A percentile compares a stretch with the other conserved stretches of the same genome.
Conservation (phyloP, 2,113 vertebrate genomes). For the Eretmochelys imbricata region DNA sequence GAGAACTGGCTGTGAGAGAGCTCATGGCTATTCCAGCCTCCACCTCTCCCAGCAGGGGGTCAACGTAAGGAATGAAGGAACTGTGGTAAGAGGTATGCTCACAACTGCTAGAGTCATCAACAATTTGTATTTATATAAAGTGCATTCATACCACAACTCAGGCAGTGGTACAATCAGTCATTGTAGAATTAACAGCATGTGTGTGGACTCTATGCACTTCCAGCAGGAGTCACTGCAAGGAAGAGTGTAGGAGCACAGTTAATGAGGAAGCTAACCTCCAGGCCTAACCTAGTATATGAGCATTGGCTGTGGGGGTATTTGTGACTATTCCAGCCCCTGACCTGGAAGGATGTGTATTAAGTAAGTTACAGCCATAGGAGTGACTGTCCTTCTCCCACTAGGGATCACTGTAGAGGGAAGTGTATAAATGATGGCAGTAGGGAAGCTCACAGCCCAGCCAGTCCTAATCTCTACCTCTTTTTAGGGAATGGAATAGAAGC, state of each 20-base stretch:
- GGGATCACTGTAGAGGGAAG: background rate
- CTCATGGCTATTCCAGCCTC: background rate
- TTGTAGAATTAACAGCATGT: background rate
- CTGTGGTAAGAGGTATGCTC: background rate
- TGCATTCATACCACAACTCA: background rate
- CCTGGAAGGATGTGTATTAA: rapidly evolving
- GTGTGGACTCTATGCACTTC: background rate
- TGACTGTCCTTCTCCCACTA: background rate
- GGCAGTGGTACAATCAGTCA: background rate
- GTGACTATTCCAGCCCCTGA: background rate
- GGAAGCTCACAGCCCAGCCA: background rate
- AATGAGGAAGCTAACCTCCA: background rate
- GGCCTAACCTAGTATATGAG: background rate
- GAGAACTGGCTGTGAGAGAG: no score
- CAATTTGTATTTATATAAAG: background rate
- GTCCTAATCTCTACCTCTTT: background rate
- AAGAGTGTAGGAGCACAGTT: background rate
- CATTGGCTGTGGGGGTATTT: background rate
- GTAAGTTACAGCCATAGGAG: background rate
- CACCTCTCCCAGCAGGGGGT: background rate
- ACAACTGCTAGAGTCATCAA: rapidly evolving
- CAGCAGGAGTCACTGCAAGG: background rate
- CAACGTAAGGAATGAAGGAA: background rate
- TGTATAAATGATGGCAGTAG: background rate
- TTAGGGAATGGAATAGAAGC: background rate